phyloP scores from a whole-genome alignment of 1,140 invertebrate genomes.

The Aphidius gifuensis region DNA sequence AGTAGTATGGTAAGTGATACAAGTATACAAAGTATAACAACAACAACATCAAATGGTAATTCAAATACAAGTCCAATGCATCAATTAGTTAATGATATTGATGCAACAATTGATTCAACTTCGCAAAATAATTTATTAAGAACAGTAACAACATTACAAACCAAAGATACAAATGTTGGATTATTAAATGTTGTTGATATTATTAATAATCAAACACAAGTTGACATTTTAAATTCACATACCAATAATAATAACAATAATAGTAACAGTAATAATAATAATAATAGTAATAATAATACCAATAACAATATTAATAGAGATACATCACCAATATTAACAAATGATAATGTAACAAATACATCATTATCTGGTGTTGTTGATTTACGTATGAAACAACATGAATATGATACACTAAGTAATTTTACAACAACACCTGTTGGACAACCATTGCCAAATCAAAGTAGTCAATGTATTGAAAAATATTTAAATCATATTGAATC shows the following conservation, averaged over 20 bases:
- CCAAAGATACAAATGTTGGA: slow-evolving; percentile 42
- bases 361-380: slow-evolving; percentile 44
- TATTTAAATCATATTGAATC: slow-evolving; percentile 58
- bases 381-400: slow-evolving; percentile 52
- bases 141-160: slow-evolving; percentile 30
- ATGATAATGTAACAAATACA: slow-evolving; percentile 39
- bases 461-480: slow-evolving; percentile 59
- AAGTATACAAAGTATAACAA: slow-evolving; percentile 47
- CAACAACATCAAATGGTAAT: slow-evolving; percentile 31
- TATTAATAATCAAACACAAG: slow-evolving; percentile 44
- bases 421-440: slow-evolving; percentile 40
- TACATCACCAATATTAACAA: slow-evolving; percentile 46
- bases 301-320: slow-evolving; percentile 50
- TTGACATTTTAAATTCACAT: slow-evolving; percentile 49
- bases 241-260: too few relatives aligned
- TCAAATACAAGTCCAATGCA: slow-evolving; percentile 41
- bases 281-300: too few relatives aligned
- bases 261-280: too few relatives aligned
- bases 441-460: slow-evolving; percentile 56
- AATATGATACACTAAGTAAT: slow-evolving; percentile 39
- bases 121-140: slow-evolving; percentile 38
- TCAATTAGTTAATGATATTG: slow-evolving; percentile 34
- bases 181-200: slow-evolving; percentile 49
- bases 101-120: slow-evolving; percentile 26
- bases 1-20: slow-evolving; percentile 58